Base-by-base conservation (phyloP, 2,888 invertebrate species). In the Melinaea marsaeus region DNA sequence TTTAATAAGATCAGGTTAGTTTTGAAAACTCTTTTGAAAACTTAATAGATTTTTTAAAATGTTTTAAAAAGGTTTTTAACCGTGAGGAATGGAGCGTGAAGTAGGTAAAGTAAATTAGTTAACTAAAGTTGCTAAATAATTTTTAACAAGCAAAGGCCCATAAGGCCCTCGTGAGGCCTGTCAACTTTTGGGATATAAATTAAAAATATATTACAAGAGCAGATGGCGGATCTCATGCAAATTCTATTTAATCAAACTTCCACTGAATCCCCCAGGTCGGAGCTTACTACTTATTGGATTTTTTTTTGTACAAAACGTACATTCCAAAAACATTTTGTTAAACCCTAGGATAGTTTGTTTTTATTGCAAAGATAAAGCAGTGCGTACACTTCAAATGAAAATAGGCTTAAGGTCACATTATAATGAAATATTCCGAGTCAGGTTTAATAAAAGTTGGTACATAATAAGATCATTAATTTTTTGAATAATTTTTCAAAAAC, bases 121-220 rank as follows among this genome's bases (percentile, higher is more conserved):
- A 68, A 63, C 60, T 60, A 68, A 76, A 78, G 72, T 77, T 79
- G 66, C 70, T 73, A 74, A 22, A 75, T 76, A 79, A 74, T 79
- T 79, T 79, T 79, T 80, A 80, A 80, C 80, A 81, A 80, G 76
- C 75, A 69, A 73, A 74, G 74, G 67, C 70, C 66, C 58, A 70
- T 74, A 75, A 75, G 74, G 63, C 75, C 74, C 73, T 64, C 71
- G 74, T 74, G 71, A 73, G 78, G 72, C 76, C 78, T 77, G 75
- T 79, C 79, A 86, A 86, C 80, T 85, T 87, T 82, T 75, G 74
- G 81, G 80, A 83, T 81, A 86, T 86, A 86, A 87, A 88, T 88
- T 88, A 88, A 86, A 87, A 86, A 87, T 86, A 85, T 86, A 86
- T 86, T 84, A 85, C 77, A 76, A 75, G 77, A 76, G 75, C 88